Percentiles rank a stretch among this genome's conserved stretches.
Evolutionary conservation across 2,888 invertebrate genomes (phyloP).

Genomic region (Sminthurinus aureus): DNA sequence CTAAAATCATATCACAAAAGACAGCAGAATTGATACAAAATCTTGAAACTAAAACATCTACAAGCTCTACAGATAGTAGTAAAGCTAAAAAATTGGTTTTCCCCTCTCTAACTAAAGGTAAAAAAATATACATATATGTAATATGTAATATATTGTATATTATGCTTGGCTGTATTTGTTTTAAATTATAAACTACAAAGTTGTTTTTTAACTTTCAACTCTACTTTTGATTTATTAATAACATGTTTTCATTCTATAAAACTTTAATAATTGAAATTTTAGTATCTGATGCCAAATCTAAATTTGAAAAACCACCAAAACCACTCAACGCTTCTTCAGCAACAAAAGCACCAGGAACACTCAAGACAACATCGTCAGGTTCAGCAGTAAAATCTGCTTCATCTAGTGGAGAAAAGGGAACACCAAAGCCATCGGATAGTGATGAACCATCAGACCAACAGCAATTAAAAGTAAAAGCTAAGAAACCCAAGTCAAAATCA

Average conservation of each 20-base stretch:
- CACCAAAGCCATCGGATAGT: neutral
- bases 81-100: slow-evolving; percentile 77
- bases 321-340: slow-evolving; percentile 3
- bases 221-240: no score
- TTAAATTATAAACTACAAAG: no score
- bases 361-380: no score
- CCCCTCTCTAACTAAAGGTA: slow-evolving; percentile 70
- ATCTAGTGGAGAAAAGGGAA: slow-evolving; percentile 1
- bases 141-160: no score
- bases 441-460: neutral
- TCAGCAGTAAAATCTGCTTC: no score
- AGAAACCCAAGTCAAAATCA: slow-evolving; percentile 36
- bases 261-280: slow-evolving; percentile 60
- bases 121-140: no score
- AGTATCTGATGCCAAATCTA: slow-evolving; percentile 85
- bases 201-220: no score
- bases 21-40: slow-evolving; percentile 59
- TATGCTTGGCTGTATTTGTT: no score
- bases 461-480: slow-evolving; percentile 6
- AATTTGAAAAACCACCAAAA: slow-evolving; percentile 66
- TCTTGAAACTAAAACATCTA: slow-evolving; percentile 53
- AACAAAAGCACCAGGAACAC: slow-evolving; percentile 20
- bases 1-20: slow-evolving; percentile 59
- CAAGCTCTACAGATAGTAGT: slow-evolving; percentile 36
- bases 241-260: no score